phyloP scores from a whole-genome alignment of 2,113 vertebrate genomes.

The Atlantisia rogersi region DNA sequence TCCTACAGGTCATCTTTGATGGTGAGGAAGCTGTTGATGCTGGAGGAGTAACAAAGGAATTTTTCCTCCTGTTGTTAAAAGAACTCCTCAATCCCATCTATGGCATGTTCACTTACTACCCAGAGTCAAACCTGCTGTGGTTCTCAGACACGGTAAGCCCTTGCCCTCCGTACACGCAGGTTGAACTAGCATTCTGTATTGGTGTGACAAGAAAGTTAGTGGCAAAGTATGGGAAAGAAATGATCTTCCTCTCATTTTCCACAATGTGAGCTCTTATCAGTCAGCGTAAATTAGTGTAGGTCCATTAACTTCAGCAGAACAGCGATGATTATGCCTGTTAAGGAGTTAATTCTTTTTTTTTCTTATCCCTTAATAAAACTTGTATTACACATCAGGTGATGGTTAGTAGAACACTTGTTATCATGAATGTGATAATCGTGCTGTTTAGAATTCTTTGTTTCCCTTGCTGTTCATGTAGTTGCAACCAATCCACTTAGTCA shows the following conservation, averaged over 20 bases:
- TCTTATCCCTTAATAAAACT: background rate
- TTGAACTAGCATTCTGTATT: background rate
- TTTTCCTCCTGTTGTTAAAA: constrained; percentile 93
- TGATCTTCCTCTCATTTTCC: background rate
- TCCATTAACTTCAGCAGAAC: background rate
- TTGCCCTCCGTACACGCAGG: background rate
- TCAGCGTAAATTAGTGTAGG: background rate
- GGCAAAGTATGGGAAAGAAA: background rate
- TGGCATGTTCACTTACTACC: constrained; percentile 94
- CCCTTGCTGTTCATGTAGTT: background rate
- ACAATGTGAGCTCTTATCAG: background rate
- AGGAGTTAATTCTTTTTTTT: background rate
- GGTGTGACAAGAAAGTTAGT: background rate
- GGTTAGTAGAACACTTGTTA: background rate
- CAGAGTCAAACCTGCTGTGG: constrained; percentile 96
- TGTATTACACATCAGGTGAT: background rate
- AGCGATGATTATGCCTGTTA: background rate
- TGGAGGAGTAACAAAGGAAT: constrained; percentile 95
- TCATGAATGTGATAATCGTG: background rate
- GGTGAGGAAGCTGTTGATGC: constrained; percentile 96
- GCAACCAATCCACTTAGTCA: background rate
- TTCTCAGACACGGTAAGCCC: constrained; percentile 93
- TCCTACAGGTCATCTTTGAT: constrained; percentile 91
- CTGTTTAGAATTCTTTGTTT: background rate
- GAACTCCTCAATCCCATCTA: constrained; percentile 96